These are phyloP conservation scores for Holothuria leucospilota DNA, from an alignment of 53 echinoderm and acorn worm genomes.

Conservation along the genomic window DNA sequence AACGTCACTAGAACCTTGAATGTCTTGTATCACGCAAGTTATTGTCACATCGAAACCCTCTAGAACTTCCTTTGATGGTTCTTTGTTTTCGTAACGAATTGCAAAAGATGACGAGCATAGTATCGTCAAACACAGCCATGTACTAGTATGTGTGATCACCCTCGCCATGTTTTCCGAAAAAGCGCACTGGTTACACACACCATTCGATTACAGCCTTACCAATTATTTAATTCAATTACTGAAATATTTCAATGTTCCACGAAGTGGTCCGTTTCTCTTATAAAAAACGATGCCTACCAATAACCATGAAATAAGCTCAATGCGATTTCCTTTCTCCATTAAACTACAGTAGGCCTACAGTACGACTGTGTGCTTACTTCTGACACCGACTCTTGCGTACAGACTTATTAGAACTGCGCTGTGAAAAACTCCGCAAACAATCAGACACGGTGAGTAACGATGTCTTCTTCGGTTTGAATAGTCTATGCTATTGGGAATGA, in stretches of 20 bases:
- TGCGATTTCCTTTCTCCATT: no score
- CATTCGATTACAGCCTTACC: no score
- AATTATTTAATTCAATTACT: no score
- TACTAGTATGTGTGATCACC: background rate
- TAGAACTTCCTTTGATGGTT: constrained; percentile 8
- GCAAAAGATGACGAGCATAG: background rate
- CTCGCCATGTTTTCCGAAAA: constrained; percentile 6
- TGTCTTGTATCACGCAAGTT: background rate
- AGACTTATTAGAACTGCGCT: no score
- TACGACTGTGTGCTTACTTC: no score
- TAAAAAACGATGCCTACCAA: no score
- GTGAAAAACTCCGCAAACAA: constrained; percentile 1
- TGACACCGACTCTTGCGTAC: no score
- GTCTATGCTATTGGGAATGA: background rate
- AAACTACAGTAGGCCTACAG: no score
- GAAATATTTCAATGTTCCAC: no score
- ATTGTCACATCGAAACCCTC: constrained; percentile 6
- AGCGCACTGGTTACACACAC: no score
- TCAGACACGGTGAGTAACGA: constrained; percentile 8
- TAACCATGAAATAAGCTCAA: no score
- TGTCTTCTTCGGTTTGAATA: constrained; percentile 18
- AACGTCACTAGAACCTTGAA: background rate
- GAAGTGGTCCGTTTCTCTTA: no score
- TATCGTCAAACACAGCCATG: background rate
- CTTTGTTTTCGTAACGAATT: background rate